These are phyloP conservation scores for Parnassius glacialis DNA, from an alignment of 2,888 invertebrate species.

Conservation along the genomic window DNA sequence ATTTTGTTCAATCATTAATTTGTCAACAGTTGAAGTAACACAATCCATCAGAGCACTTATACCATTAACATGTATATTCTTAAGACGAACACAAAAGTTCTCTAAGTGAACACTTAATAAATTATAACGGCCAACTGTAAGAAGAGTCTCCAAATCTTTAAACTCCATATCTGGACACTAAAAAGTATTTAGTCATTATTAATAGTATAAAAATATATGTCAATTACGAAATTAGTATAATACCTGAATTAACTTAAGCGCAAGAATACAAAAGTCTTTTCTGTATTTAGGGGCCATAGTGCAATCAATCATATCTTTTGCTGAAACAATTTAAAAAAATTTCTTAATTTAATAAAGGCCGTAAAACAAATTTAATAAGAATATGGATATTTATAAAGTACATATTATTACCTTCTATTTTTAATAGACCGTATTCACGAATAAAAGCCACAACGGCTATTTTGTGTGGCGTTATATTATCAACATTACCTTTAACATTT, in stretches of 20 bases:
- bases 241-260: constrained; percentile 90
- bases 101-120: constrained; percentile 79
- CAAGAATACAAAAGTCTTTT: constrained; percentile 89
- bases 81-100: constrained; percentile 81
- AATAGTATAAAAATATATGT: background rate
- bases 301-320: constrained; percentile 73
- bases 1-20: constrained; percentile 78
- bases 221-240: constrained; percentile 7
- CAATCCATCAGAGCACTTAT: constrained; percentile 84
- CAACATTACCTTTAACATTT: constrained; percentile 71
- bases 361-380: no score
- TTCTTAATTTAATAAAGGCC: background rate
- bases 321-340: constrained; percentile 49
- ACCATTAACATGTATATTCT: constrained; percentile 81
- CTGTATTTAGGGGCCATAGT: constrained; percentile 82
- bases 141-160: constrained; percentile 82
- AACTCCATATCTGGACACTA: constrained; percentile 90
- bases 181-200: constrained; percentile 27
- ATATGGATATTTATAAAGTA: no score
- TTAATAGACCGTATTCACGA: constrained; percentile 86
- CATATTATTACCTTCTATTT: constrained; percentile 63
- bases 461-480: constrained; percentile 89
- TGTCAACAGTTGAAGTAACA: constrained; percentile 81
- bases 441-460: constrained; percentile 88
- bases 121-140: constrained; percentile 83